A percentile compares a stretch with the other conserved stretches of the same genome.
These are phyloP conservation scores for Alouatta palliata DNA, from an alignment of 2,113 vertebrate species.

Conservation along the genomic window DNA sequence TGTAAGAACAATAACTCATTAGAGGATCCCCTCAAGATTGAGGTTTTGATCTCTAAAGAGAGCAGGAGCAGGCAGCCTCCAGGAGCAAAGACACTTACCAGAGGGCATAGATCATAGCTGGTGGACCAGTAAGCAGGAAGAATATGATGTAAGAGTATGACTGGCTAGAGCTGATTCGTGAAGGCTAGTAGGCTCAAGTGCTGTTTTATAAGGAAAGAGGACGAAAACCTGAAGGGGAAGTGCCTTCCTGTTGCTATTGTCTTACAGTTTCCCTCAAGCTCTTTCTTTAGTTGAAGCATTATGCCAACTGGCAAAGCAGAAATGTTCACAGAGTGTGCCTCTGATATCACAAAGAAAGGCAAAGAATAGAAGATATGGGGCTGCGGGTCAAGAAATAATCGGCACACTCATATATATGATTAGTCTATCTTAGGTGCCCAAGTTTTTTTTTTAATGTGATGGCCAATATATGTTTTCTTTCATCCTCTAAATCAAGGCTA, in stretches of 20 bases:
- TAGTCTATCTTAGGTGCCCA: not conserved
- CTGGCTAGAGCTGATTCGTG: not conserved
- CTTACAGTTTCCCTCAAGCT: not conserved
- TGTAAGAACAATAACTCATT: not conserved
- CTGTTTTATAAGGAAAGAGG: not conserved
- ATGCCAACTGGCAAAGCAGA: not conserved
- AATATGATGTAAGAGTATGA: not conserved
- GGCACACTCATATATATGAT: not conserved
- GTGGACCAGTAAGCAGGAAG: not conserved
- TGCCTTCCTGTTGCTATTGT: not conserved
- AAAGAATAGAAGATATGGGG: not conserved
- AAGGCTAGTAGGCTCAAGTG: not conserved
- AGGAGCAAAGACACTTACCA: not conserved
- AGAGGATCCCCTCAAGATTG: not conserved
- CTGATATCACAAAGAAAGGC: not conserved
- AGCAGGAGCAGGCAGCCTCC: not conserved
- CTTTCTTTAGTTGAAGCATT: constrained; percentile 1
- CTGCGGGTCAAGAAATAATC: constrained; percentile 8
- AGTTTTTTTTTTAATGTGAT: not conserved
- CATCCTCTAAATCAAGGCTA: not conserved
- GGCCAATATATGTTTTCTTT: not conserved
- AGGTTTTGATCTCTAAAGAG: not conserved
- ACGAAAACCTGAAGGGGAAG: not conserved
- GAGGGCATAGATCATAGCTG: not conserved
- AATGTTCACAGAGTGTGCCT: not conserved